These are phyloP conservation scores for Epinephelus malabaricus DNA, from an alignment of 2,797 vertebrate species.

Conservation along the genomic window DNA sequence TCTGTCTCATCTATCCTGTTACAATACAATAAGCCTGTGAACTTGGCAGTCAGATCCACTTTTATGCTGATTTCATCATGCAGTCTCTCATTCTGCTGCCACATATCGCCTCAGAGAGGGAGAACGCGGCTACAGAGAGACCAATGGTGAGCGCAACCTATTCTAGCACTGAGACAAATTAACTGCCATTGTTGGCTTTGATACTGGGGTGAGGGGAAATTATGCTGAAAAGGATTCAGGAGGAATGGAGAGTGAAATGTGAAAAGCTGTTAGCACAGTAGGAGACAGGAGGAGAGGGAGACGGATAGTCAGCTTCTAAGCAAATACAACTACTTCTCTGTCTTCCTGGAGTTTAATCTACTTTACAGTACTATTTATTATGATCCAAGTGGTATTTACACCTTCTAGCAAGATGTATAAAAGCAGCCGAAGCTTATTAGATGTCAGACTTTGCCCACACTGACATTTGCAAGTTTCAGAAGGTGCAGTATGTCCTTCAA, in stretches of 20 bases:
- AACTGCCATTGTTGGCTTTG: conserved; percentile 68
- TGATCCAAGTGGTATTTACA: conserved; percentile 28
- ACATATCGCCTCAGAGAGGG: conserved; percentile 42
- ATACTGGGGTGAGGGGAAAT: conserved; percentile 52
- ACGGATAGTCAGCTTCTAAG: background rate
- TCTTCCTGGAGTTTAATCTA: conserved; percentile 13
- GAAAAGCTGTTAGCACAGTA: conserved; percentile 23
- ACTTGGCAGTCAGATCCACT: conserved; percentile 58
- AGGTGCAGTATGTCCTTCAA: background rate
- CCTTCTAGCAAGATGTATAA: conserved; percentile 6
- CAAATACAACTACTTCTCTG: conserved; percentile 17
- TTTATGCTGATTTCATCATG: conserved; percentile 71
- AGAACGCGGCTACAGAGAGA: conserved; percentile 31
- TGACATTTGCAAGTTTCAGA: conserved; percentile 15
- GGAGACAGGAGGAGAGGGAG: conserved; percentile 2
- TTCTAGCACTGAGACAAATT: conserved; percentile 59
- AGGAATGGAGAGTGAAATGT: conserved; percentile 42
- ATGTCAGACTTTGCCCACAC: conserved; percentile 15
- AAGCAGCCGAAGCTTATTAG: conserved; percentile 15
- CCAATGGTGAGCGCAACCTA: conserved; percentile 41
- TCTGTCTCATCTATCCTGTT: conserved; percentile 62
- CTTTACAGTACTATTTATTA: conserved; percentile 28
- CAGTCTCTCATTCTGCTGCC: conserved; percentile 43
- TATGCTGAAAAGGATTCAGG: conserved; percentile 40
- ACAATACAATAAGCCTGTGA: conserved; percentile 62